Evolutionary conservation across 1,140 invertebrate species (phyloP), one percentile per base, ranked within the genome.

Genomic region (Pissodes strobi): DNA sequence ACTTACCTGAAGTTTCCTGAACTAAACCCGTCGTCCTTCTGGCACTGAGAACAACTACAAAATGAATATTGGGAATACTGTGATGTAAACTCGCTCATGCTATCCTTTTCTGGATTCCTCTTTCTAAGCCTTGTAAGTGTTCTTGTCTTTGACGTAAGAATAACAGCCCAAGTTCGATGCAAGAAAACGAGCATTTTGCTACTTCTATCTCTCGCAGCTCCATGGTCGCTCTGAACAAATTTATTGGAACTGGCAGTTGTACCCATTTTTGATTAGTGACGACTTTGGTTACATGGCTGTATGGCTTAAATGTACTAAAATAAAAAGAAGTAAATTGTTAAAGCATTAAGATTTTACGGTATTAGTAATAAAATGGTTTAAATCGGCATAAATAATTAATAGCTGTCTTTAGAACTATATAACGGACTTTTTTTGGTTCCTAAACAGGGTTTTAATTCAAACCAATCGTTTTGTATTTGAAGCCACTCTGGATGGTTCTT

Each of bases 1-100:
- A n/a, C 67, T 55, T 66, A 75, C 73, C 70, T 75, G 41, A 62
- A 65, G 46, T 60, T 66, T 34, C 49, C 70, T 18, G 69, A 72
- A 41, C 71, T 73, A 53, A 75, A 69, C 3, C 65, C 72, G 61
- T 76, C 73, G 22, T 74, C 58, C 37, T 60, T 67, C 45, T 72
- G 67, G 53, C 74, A 76, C 45, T 75, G 69, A 12, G 72, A 67
- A 64, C 74, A 76, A 46, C 73, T 75, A 41, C 74, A 76, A 49
- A 70, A 69, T 19, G 74, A 74, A 66, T 72, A 75, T 30, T 71
- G 69, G 10, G 71, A 69, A 62, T 66, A 73, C 53, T 73, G 69
- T 1, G 73, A 74, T 6, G 62, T 68, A 34, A 55, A 72, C 17
- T 73, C 70, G 30, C 68, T 76, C 9, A 55, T 55, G 6, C 39